These are phyloP conservation scores for Drosophila suboccidentalis DNA, from an alignment of 2,888 invertebrate genomes.

Conservation along the genomic window DNA sequence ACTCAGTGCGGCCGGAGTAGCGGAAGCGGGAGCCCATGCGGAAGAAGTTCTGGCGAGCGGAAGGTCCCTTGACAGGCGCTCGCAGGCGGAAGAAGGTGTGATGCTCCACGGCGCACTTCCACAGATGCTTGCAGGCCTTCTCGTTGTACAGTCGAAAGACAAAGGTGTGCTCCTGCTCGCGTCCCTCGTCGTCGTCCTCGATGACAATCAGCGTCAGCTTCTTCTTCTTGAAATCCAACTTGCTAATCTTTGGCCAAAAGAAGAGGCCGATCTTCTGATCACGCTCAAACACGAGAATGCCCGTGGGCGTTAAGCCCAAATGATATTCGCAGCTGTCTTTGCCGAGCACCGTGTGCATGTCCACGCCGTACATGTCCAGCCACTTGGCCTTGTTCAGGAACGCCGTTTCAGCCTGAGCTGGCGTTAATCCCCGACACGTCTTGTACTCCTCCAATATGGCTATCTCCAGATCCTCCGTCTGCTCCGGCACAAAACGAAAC, in stretches of 20 bases:
- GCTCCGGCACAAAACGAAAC: slow-evolving; percentile 98
- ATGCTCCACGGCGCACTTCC: slow-evolving; percentile 99
- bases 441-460: slow-evolving; percentile 96
- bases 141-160: slow-evolving; percentile 98
- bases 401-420: slow-evolving; percentile 97
- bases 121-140: slow-evolving; percentile 99
- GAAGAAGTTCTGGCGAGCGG: slow-evolving; percentile 97
- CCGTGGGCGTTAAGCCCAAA: slow-evolving; percentile 98
- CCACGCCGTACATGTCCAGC: slow-evolving; percentile 99
- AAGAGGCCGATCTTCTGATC: slow-evolving; percentile 98
- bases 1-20: slow-evolving; percentile 97
- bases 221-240: slow-evolving; percentile 98
- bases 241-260: slow-evolving; percentile 99
- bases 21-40: slow-evolving; percentile 98
- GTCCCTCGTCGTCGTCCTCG: slow-evolving; percentile 98
- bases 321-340: slow-evolving; percentile 98
- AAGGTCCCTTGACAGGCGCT: slow-evolving; percentile 94
- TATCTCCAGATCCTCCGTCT: slow-evolving; percentile 98
- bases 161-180: slow-evolving; percentile 99
- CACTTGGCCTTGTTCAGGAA: slow-evolving; percentile 98
- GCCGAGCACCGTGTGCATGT: slow-evolving; percentile 98
- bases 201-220: slow-evolving; percentile 98
- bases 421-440: slow-evolving; percentile 94
- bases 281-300: slow-evolving; percentile 98
- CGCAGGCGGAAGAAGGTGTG: slow-evolving; percentile 99